These are phyloP conservation scores for Netelia fuscicornis DNA, from an alignment of 2,888 invertebrate genomes.

Conservation along the genomic window DNA sequence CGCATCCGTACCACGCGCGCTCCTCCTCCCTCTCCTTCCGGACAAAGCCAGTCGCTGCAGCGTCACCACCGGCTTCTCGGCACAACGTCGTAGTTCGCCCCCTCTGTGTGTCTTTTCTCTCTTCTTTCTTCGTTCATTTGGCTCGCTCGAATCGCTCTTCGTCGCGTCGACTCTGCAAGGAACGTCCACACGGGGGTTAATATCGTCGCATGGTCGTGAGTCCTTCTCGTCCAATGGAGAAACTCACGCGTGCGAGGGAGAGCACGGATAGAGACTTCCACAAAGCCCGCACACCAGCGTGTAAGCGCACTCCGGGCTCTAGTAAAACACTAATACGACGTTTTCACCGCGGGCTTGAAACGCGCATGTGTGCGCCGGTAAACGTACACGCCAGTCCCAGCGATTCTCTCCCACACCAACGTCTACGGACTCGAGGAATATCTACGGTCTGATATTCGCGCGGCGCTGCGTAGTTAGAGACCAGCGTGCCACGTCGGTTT, in stretches of 20 bases:
- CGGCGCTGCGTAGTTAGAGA: constrained; percentile 66
- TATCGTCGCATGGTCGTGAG: constrained; percentile 48
- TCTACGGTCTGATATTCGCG: constrained; percentile 49
- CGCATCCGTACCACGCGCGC: background rate
- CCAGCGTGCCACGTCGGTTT: constrained; percentile 69
- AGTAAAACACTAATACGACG: constrained; percentile 23
- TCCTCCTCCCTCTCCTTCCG: background rate
- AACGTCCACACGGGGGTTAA: constrained; percentile 44
- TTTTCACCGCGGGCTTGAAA: background rate
- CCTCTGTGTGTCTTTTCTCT: background rate
- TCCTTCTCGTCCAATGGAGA: constrained; percentile 39
- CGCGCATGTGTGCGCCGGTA: background rate
- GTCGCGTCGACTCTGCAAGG: background rate
- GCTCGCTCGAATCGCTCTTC: background rate
- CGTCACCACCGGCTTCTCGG: constrained; percentile 3
- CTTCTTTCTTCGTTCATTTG: constrained; percentile 7
- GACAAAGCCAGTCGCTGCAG: background rate
- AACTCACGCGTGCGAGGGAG: background rate
- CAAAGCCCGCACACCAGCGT: constrained; percentile 17
- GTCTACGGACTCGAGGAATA: constrained; percentile 4
- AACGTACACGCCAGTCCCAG: constrained; percentile 1
- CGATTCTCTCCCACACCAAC: background rate
- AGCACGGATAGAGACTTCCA: background rate
- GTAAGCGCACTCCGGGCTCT: constrained; percentile 3
- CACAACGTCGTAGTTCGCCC: constrained; percentile 1